Evolutionary conservation across 1,140 invertebrate species (phyloP).

Genomic region (Drosophila ironensis): DNA sequence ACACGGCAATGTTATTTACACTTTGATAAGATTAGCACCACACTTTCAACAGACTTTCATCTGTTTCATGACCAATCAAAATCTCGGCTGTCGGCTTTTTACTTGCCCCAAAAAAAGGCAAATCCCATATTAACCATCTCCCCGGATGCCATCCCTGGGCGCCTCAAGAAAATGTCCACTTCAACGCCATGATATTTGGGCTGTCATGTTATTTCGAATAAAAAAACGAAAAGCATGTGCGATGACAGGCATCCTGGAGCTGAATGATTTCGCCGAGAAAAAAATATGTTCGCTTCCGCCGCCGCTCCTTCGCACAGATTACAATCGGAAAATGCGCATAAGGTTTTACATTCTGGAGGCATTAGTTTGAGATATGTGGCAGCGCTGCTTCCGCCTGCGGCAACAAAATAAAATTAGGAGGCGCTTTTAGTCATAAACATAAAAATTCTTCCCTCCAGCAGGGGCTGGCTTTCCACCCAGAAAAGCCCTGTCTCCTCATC

Average conservation of each 20-base stretch:
- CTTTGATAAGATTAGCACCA: no score
- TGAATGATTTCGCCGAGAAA: slow-evolving; percentile 26
- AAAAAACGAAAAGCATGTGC: slow-evolving; percentile 42
- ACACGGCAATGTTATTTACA: no score
- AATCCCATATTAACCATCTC: slow-evolving; percentile 30
- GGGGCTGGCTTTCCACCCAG: no score
- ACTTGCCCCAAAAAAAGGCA: slow-evolving; percentile 11
- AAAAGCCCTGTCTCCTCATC: background rate
- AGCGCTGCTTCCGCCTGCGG: slow-evolving; percentile 19
- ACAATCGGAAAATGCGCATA: slow-evolving; percentile 75
- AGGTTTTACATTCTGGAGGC: slow-evolving; percentile 69
- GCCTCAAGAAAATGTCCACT: slow-evolving; percentile 58
- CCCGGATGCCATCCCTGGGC: slow-evolving; percentile 30
- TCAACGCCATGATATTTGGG: slow-evolving; percentile 54
- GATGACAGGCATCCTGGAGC: slow-evolving; percentile 24
- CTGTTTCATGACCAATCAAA: no score
- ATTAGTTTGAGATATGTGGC: slow-evolving; percentile 70
- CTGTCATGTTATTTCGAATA: slow-evolving; percentile 62
- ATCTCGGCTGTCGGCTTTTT: slow-evolving; percentile 34
- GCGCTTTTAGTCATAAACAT: slow-evolving; percentile 46
- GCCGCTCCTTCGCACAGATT: no score
- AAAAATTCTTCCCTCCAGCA: slow-evolving; percentile 32
- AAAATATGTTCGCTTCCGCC: no score
- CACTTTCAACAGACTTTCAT: no score
- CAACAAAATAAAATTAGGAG: slow-evolving; percentile 70